Evolutionary conservation across 1,140 invertebrate species (phyloP), one percentile per base, ranked within the genome.

Genomic region (Procambarus virginalis): DNA sequence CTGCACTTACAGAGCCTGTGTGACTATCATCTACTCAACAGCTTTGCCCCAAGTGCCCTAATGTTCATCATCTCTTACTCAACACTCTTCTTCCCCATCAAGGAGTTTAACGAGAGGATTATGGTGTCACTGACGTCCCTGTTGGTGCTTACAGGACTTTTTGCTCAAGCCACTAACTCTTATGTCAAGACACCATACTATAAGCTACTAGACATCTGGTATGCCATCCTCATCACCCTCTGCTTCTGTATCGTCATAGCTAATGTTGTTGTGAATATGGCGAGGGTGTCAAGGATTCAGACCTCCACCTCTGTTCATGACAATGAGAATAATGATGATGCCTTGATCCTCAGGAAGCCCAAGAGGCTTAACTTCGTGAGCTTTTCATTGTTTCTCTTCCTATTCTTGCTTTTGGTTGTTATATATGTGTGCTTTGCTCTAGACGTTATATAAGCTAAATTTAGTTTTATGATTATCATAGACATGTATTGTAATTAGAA

Each of bases 161-260:
- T 84, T 48, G 48, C 82, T 3, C 82, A 84, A 17, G 82, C 82
- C 4, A 75, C 68, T 2, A 45, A 55, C 48, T 51, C 68, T 46
- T 84, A 84, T n/a, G 70, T 84, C 3, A 84, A 55, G 49, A 84
- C 82, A 12, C 82, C 82, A 1, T 84, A 84, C 48, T 84, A 51
- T 17, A 84, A 84, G 17, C 49, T 84, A 0, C 22, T 84, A 3
- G 82, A 84, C 34, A 48, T 84, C 48, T 84, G 82, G 82, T 84
- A 84, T 22, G 68, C 49, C 2, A 20, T 8, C 6, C 68, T 84
- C 9, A 75, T 84, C 70, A 6, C 17, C 3, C 20, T 84, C 22
- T 75, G 82, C 49, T 84, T 73, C 49, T 3, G 10, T 12, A 70
- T 84, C 10, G 82, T 84, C 14, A 84, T 75, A 3, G 70, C 49